Evolutionary conservation across 2,888 invertebrate species (phyloP).

Genomic region (Diplolepis rosae): DNA sequence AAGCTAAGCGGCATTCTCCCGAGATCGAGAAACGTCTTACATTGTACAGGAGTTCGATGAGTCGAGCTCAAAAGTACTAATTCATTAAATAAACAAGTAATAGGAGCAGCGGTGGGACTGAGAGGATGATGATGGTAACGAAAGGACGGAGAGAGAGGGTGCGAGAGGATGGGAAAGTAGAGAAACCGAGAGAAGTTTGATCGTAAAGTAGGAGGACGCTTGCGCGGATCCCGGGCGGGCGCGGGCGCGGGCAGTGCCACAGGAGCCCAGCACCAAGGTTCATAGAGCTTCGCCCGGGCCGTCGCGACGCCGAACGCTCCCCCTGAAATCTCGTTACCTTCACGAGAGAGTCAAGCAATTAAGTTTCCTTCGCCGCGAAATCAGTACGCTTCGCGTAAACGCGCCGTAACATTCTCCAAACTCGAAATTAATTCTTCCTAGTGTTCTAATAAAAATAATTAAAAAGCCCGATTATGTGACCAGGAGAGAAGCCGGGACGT

Average conservation of each 20-base stretch:
- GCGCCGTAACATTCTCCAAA: conserved; percentile 19
- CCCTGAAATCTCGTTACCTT: conserved; percentile 48
- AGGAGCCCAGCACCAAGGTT: conserved; percentile 71
- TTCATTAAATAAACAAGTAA: conserved; percentile 38
- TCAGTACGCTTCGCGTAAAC: conserved; percentile 21
- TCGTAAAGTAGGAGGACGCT: conserved; percentile 68
- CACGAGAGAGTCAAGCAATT: conserved; percentile 44
- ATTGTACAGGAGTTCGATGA: conserved; percentile 39
- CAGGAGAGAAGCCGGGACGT: conserved; percentile 30
- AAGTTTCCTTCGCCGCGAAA: conserved; percentile 34
- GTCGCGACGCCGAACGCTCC: conserved; percentile 68
- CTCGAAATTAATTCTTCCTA: background rate
- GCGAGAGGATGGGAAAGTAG: conserved; percentile 43
- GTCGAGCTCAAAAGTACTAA: conserved; percentile 44
- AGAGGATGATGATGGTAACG: conserved; percentile 41
- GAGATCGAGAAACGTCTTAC: conserved; percentile 12
- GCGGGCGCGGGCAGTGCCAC: conserved; percentile 73
- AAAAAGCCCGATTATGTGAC: conserved; percentile 39
- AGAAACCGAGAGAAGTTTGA: conserved; percentile 58
- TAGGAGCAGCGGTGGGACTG: conserved; percentile 37
- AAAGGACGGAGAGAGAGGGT: conserved; percentile 43
- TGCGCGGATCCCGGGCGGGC: conserved; percentile 73
- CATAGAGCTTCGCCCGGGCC: conserved; percentile 73
- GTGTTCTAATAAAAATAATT: background rate
- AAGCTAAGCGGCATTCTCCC: background rate